Conservation (phyloP, 2,888 invertebrate species). For the Agrilus cyanescens region DNA sequence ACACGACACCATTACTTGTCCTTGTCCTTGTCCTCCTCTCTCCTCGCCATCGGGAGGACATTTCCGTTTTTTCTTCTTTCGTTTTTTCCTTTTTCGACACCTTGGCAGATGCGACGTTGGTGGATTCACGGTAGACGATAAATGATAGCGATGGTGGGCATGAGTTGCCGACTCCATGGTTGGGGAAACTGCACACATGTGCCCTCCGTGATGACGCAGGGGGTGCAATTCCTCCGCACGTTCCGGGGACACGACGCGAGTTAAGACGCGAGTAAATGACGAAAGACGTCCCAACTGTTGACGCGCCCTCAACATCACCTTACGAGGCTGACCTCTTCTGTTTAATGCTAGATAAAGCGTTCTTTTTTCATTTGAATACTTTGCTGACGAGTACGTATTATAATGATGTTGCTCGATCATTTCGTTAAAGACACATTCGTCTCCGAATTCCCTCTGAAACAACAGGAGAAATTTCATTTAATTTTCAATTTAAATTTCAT, state of each 20-base stretch:
- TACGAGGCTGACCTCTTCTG: conserved; percentile 58
- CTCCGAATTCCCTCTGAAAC: conserved; percentile 75
- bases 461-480: conserved; percentile 32
- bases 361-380: conserved; percentile 57
- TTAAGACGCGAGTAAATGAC: conserved; percentile 60
- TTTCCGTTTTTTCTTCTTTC: conserved; percentile 39
- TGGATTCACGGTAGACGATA: conserved; percentile 21
- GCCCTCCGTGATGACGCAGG: conserved; percentile 31
- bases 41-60: conserved; percentile 23
- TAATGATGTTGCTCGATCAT: conserved; percentile 74
- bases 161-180: conserved; percentile 9
- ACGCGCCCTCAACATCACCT: conserved; percentile 54
- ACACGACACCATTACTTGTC: conserved; percentile 30
- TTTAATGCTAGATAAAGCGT: conserved; percentile 68
- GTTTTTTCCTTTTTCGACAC: conserved; percentile 39
- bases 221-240: conserved; percentile 40
- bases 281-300: conserved; percentile 61
- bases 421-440: conserved; percentile 76
- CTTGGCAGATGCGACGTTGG: conserved; percentile 32
- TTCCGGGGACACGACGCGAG: conserved; percentile 44
- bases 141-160: conserved; percentile 4
- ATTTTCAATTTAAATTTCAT: too few relatives aligned
- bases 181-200: conserved; percentile 18
- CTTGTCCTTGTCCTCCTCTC: conserved; percentile 34
- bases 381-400: conserved; percentile 71